Percentiles rank a stretch among this genome's conserved stretches.
Conservation (phyloP, 53 echinoderm and acorn worm genomes). For the Echinometra lucunter region DNA sequence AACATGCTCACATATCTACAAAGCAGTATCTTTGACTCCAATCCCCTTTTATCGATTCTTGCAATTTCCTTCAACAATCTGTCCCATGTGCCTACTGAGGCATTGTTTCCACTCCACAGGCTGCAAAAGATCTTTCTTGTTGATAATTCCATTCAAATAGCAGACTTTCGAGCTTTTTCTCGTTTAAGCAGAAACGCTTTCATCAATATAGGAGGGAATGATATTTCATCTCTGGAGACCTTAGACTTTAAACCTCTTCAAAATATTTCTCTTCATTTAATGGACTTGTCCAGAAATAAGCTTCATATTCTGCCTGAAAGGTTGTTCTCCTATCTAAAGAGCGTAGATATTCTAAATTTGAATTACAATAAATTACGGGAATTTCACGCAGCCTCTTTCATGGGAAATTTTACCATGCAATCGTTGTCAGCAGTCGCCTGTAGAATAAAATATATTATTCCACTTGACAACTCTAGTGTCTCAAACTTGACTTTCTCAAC, state of each 20-base stretch:
- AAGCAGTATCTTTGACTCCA: not conserved
- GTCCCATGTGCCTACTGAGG: not conserved
- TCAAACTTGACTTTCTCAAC: not conserved
- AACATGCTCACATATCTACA: not conserved
- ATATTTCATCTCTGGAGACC: not conserved
- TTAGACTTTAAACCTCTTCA: constrained; percentile 23
- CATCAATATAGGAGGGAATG: not conserved
- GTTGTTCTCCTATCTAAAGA: constrained; percentile 16
- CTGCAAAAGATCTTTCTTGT: not conserved
- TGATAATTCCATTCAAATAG: not conserved
- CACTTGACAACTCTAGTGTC: not conserved
- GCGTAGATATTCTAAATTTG: not conserved
- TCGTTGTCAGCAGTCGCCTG: not conserved
- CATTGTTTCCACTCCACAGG: not conserved
- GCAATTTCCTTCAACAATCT: not conserved
- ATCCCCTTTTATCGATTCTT: not conserved
- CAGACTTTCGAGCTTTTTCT: not conserved
- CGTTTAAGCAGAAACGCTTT: not conserved
- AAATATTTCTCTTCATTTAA: not conserved
- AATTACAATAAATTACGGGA: not conserved
- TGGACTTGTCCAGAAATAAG: not conserved
- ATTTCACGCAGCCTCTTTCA: not conserved
- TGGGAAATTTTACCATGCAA: not conserved
- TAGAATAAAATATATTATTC: not conserved
- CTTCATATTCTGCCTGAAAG: not conserved